Evolutionary conservation across 2,797 vertebrate genomes (phyloP), one percentile per base, ranked within the genome.

Genomic region (Danio tinwini): DNA sequence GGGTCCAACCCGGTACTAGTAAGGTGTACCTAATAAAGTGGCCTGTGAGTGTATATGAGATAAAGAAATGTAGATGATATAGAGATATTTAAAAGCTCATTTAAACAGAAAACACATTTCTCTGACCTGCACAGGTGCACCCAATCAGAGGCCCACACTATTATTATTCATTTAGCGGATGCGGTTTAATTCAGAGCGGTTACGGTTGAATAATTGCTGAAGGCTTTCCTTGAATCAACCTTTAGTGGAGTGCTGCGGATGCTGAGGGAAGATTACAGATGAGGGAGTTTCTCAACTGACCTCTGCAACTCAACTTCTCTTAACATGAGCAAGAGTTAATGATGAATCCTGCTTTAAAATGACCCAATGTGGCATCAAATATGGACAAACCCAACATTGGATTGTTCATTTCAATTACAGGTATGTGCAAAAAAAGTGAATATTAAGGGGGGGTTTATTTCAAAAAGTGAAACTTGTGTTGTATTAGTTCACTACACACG

Each of bases 141-240:
- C 9, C 13, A 59, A 59, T 73, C 70, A 37, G 12, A 59, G 17
- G 62, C 4, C 4, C 14, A 39, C 59, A 17, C 7, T 5, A 44
- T 65, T 65, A 45, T 56, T 56, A 76, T 67, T 67, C 50, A 29
- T 21, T 53, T 76, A 65, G 29, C 39, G 74, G 6, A 45, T 47
- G 70, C 53, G 16, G 6, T 45, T 37, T 65, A 29, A 67, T 65
- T 37, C 47, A 65, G 8, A 16, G 61, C 19, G 3, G 63, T 45
- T 67, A 56, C 40, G 17, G 5, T 13, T 17, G 62, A 17, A 17
- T 76, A 67, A 65, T 55, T 55, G 14, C 62, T 37, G 40, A 44
- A 53, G 0, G 0, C 39, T 76, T 76, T 76, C 74, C 74, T 76
- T 76, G 74, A 76, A 45, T 76, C 62, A 67, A 67, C 74, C 74